A percentile compares a stretch with the other conserved stretches of the same genome.
These are phyloP conservation scores for Drosophila busckii DNA, from an alignment of 1,140 invertebrate genomes.

Conservation along the genomic window DNA sequence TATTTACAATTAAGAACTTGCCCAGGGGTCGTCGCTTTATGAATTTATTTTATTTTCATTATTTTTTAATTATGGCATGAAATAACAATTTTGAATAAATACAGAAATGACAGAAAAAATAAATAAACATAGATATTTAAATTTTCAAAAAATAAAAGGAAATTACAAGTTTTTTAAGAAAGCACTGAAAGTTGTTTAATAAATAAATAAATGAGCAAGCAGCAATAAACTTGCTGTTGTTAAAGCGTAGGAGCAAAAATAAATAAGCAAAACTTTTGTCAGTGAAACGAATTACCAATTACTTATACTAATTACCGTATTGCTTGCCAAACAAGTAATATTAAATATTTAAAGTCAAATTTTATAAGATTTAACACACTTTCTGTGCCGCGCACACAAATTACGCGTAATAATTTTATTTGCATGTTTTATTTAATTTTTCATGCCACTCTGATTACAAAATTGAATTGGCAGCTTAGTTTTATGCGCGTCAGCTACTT, in stretches of 20 bases:
- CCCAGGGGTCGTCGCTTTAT: constrained; percentile 13
- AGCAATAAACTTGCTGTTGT: no score
- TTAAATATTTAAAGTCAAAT: no score
- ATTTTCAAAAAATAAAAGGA: constrained; percentile 12
- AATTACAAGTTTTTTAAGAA: no score
- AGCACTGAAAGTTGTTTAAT: not conserved
- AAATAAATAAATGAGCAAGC: no score
- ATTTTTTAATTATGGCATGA: constrained; percentile 47
- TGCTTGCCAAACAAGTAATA: no score
- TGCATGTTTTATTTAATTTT: constrained; percentile 77
- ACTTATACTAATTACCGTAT: no score
- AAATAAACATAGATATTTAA: no score
- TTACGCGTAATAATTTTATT: constrained; percentile 76
- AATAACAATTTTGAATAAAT: constrained; percentile 39
- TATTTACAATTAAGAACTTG: constrained; percentile 1
- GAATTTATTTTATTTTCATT: constrained; percentile 52
- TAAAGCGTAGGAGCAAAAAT: no score
- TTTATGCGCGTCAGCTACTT: constrained; percentile 58
- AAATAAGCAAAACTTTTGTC: no score
- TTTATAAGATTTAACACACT: no score
- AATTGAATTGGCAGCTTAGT: constrained; percentile 77
- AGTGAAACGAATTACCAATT: no score
- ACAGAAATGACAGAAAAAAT: constrained; percentile 17
- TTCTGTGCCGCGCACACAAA: constrained; percentile 49
- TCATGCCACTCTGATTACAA: constrained; percentile 75